Percentiles rank a stretch among this genome's conserved stretches.
phyloP scores from a whole-genome alignment of 2,113 vertebrate species.

The Hemiscyllium ocellatum region DNA sequence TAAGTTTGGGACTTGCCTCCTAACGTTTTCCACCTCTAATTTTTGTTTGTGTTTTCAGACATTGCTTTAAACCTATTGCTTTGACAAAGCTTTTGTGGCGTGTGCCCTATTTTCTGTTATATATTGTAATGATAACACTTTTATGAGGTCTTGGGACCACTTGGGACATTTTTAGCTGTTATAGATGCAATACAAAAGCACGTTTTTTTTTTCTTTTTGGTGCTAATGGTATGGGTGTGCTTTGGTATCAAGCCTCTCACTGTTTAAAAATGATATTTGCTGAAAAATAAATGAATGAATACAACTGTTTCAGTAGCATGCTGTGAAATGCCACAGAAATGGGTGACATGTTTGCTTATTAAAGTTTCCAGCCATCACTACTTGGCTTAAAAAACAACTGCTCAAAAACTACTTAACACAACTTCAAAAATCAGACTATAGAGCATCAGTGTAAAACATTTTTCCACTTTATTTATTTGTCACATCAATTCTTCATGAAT shows the following conservation, averaged over 20 bases:
- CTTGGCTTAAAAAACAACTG: not conserved
- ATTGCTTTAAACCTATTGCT: too few species aligned
- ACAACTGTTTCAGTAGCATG: not conserved
- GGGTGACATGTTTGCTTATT: not conserved
- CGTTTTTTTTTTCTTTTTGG: too few species aligned
- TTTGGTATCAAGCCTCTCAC: not conserved
- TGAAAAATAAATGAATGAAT: not conserved
- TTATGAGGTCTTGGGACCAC: too few species aligned
- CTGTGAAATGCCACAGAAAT: not conserved
- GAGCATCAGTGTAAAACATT: not conserved
- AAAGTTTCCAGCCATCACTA: not conserved
- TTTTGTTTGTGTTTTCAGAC: too few species aligned
- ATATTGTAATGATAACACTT: too few species aligned
- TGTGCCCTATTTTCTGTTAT: too few species aligned
- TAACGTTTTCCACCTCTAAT: too few species aligned
- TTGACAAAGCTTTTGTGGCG: too few species aligned
- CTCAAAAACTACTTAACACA: not conserved
- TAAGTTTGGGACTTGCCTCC: too few species aligned
- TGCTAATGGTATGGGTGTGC: not conserved
- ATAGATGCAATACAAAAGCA: too few species aligned
- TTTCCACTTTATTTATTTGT: not conserved
- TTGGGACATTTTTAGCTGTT: too few species aligned
- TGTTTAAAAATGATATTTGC: not conserved
- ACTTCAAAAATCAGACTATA: not conserved
- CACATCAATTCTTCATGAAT: not conserved